Percentiles rank a stretch among this genome's conserved stretches.
Evolutionary conservation across 2,797 vertebrate species (phyloP).

Genomic region (Intellagama lesueurii): DNA sequence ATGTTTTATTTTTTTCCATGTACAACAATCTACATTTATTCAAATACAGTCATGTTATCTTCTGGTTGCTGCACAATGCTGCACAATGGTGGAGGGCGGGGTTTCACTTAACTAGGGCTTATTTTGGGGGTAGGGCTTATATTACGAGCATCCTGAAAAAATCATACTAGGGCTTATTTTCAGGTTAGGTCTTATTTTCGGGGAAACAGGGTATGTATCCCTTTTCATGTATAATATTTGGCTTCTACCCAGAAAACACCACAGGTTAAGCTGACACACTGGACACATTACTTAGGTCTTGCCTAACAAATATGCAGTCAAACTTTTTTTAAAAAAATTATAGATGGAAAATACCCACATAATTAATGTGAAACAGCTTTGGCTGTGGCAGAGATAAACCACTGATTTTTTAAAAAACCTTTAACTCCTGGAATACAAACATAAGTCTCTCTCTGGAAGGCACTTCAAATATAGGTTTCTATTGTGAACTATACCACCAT

Average conservation of each 20-base stretch:
- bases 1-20: no score
- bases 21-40: no score
- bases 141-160: no score
- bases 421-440: conserved; percentile 20
- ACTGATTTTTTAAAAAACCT: not conserved
- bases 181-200: no score
- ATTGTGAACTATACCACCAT: not conserved
- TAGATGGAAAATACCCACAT: conserved; percentile 16
- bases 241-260: conserved; percentile 47
- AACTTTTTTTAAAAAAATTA: not conserved
- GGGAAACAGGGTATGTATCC: not conserved
- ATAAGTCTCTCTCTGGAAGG: not conserved
- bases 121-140: no score
- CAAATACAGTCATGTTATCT: no score
- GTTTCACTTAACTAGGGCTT: no score
- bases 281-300: not conserved
- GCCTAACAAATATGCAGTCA: not conserved
- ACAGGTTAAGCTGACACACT: not conserved
- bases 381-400: conserved; percentile 16
- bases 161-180: no score
- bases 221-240: conserved; percentile 27
- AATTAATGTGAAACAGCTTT: conserved; percentile 33
- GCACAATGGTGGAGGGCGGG: no score
- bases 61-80: no score
- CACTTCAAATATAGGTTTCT: not conserved